Conservation (phyloP, 2,113 vertebrate genomes). For the Electrona antarctica region DNA sequence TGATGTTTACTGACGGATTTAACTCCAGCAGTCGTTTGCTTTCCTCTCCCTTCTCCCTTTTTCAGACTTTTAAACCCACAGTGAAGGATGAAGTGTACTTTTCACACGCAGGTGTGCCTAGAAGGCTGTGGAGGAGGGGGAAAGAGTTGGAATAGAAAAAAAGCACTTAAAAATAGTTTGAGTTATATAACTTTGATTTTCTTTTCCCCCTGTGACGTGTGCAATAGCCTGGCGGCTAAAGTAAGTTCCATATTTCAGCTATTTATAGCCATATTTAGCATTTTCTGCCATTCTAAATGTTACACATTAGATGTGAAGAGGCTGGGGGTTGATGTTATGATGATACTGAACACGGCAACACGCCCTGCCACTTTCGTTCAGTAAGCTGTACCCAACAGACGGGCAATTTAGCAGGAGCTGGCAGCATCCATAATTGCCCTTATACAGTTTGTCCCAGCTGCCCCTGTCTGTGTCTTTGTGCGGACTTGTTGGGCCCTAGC, state of each 20-base stretch:
- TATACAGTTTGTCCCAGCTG: slow-evolving; percentile 20
- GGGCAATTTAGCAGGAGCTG: slow-evolving; percentile 8
- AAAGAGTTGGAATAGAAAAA: background rate
- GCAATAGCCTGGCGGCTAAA: too few relatives aligned
- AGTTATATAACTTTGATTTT: background rate
- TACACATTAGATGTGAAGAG: background rate
- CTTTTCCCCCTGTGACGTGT: background rate
- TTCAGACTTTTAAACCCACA: background rate
- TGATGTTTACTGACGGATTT: slow-evolving; percentile 54
- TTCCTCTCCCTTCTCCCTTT: background rate
- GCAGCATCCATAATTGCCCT: slow-evolving; percentile 40
- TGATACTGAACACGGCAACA: background rate
- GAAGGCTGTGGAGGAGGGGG: background rate
- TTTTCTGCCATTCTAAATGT: background rate
- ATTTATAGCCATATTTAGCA: too few relatives aligned
- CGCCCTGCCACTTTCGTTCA: slow-evolving; percentile 14
- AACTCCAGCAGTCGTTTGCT: slow-evolving; percentile 18
- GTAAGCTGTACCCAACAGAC: slow-evolving; percentile 6
- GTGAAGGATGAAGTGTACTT: background rate
- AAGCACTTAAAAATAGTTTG: background rate
- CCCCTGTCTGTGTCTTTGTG: too few relatives aligned
- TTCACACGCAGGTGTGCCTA: slow-evolving; percentile 1
- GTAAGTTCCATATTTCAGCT: too few relatives aligned
- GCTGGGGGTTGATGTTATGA: background rate
- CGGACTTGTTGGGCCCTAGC: too few relatives aligned